Conservation (phyloP, 64 coral and sea anemone species). For the Porites lutea region DNA sequence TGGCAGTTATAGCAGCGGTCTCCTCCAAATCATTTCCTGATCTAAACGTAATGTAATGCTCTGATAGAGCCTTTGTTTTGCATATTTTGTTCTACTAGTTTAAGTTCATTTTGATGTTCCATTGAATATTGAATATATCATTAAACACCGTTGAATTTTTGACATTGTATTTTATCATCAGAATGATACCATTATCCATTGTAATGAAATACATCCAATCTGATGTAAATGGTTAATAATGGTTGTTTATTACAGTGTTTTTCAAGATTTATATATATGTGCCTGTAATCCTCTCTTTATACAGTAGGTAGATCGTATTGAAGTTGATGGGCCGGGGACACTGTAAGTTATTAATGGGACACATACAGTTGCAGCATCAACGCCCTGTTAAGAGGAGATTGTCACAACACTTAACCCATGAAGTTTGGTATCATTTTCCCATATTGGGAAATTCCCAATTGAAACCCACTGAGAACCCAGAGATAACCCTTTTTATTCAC, state of each 20-base stretch:
- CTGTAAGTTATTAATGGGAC: conserved; percentile 10
- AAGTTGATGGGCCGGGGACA: conserved; percentile 15
- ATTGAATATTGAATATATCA: conserved; percentile 38
- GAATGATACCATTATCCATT: conserved; percentile 15
- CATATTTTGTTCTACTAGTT: conserved; percentile 20
- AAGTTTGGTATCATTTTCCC: background rate
- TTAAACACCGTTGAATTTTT: conserved; percentile 31
- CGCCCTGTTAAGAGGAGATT: conserved; percentile 25
- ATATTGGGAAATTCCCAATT: conserved; percentile 4
- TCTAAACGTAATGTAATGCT: too few species aligned
- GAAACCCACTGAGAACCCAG: too few species aligned
- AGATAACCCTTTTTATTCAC: too few species aligned
- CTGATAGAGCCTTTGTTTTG: conserved; percentile 17
- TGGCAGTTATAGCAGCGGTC: too few species aligned
- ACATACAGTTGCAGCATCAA: conserved; percentile 31
- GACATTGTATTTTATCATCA: conserved; percentile 12
- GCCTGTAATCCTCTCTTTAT: conserved; percentile 26
- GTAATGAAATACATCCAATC: conserved; percentile 28
- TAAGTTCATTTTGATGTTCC: conserved; percentile 16
- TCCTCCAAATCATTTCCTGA: too few species aligned
- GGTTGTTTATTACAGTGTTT: conserved; percentile 44
- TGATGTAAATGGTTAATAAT: conserved; percentile 35
- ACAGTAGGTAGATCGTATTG: conserved; percentile 26
- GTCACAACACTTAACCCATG: conserved; percentile 29
- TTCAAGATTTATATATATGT: conserved; percentile 27